These are phyloP conservation scores for Nipponia nippon DNA, from an alignment of 2,113 vertebrate species.

Conservation along the genomic window DNA sequence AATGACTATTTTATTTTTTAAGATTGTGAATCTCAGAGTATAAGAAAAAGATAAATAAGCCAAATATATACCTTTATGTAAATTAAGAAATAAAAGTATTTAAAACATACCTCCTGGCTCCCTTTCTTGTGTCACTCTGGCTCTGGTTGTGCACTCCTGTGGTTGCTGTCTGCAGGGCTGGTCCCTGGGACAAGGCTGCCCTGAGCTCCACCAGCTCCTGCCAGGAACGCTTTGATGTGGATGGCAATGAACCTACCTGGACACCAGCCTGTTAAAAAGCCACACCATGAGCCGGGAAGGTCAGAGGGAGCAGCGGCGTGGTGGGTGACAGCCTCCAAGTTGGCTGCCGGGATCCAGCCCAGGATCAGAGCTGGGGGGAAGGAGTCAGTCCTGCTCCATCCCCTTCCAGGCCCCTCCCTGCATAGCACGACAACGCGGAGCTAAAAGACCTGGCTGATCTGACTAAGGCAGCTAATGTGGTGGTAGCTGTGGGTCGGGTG, in stretches of 20 bases:
- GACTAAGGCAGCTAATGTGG: rapidly evolving
- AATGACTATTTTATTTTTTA: constrained; percentile 95
- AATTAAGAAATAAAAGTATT: constrained; percentile 95
- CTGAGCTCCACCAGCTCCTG: neutral
- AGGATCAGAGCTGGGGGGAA: neutral
- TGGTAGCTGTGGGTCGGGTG: rapidly evolving
- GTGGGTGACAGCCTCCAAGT: neutral
- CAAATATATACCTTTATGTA: constrained; percentile 94
- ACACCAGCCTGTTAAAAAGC: neutral
- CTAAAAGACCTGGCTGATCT: neutral
- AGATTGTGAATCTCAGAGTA: constrained; percentile 85
- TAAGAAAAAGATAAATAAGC: constrained; percentile 71
- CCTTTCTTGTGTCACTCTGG: neutral
- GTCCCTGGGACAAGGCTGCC: neutral
- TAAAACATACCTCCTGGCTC: constrained; percentile 56
- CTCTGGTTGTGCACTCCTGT: no score
- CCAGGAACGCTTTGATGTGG: neutral
- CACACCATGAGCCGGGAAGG: neutral
- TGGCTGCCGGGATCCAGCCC: neutral
- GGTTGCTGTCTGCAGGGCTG: neutral
- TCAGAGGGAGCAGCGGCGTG: neutral
- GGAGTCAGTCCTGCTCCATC: neutral
- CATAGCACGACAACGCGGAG: neutral
- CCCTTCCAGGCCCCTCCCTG: neutral
- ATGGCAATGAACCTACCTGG: neutral